Evolutionary conservation across 2,888 invertebrate species (phyloP).

Genomic region (Rapana venosa): DNA sequence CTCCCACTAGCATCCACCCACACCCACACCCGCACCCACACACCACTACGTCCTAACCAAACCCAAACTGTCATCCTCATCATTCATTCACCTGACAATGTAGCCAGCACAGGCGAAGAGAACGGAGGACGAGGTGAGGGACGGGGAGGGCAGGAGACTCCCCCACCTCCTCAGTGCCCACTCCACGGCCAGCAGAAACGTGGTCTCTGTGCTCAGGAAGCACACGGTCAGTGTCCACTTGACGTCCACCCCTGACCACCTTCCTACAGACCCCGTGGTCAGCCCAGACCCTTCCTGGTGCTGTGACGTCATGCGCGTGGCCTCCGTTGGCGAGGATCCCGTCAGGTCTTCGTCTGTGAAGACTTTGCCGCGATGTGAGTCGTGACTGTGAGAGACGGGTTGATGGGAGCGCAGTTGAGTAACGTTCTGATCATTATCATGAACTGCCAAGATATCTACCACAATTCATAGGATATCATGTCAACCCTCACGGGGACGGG

Average conservation of each 20-base stretch:
- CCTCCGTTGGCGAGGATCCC: background rate
- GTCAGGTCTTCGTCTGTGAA: background rate
- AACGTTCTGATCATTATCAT: background rate
- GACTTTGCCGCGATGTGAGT: background rate
- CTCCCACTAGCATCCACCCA: background rate
- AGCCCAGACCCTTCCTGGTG: background rate
- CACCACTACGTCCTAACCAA: background rate
- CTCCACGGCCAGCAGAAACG: background rate
- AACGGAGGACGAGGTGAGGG: constrained; percentile 15
- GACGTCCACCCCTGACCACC: background rate
- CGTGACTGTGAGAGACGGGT: background rate
- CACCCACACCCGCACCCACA: background rate
- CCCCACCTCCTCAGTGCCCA: constrained; percentile 16
- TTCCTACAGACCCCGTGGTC: background rate
- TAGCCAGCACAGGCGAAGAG: constrained; percentile 7
- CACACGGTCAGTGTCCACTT: constrained; percentile 17
- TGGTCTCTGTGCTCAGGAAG: background rate
- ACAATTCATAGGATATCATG: background rate
- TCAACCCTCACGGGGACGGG: no score
- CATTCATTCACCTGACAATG: background rate
- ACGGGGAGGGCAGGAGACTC: background rate
- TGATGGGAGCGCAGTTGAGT: background rate
- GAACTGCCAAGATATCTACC: background rate
- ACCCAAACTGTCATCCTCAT: background rate
- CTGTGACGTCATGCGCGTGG: background rate